phyloP scores from a whole-genome alignment of 1,140 invertebrate species.

The Pseudobourletiella spinata region DNA sequence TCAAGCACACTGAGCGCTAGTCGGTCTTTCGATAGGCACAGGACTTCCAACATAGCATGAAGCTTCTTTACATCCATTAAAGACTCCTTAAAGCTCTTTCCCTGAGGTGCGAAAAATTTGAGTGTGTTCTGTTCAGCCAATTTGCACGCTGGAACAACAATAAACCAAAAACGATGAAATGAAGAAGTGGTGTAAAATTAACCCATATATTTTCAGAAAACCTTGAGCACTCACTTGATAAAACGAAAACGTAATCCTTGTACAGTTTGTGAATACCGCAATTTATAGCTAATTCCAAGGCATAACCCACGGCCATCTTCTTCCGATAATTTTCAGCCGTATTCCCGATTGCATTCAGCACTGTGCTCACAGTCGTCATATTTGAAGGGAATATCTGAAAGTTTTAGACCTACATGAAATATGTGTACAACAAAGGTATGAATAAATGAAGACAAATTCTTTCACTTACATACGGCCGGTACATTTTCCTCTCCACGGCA shows the following conservation, averaged over 20 bases:
- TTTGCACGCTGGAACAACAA: slow-evolving; percentile 25
- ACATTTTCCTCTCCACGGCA: slow-evolving; percentile 16
- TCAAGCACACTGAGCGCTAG: slow-evolving; percentile 14
- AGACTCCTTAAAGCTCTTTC: background rate
- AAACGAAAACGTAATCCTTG: slow-evolving; percentile 27
- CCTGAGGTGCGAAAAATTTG: background rate
- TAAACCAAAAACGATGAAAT: no score
- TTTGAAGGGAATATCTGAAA: slow-evolving; percentile 29
- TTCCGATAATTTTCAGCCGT: slow-evolving; percentile 8
- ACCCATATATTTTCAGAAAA: background rate
- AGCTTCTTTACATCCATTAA: slow-evolving; percentile 24
- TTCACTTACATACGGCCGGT: slow-evolving; percentile 33
- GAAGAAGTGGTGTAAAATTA: background rate
- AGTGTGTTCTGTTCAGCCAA: slow-evolving; percentile 19
- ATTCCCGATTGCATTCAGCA: slow-evolving; percentile 1
- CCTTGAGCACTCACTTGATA: slow-evolving; percentile 24
- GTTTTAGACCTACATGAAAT: slow-evolving; percentile 2
- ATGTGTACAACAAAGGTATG: background rate
- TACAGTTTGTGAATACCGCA: slow-evolving; percentile 31
- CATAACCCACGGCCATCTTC: background rate
- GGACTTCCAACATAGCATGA: slow-evolving; percentile 31
- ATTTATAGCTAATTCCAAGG: slow-evolving; percentile 24
- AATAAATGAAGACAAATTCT: background rate
- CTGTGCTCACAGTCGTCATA: slow-evolving; percentile 1
- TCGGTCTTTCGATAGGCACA: slow-evolving; percentile 24